Evolutionary conservation across 2,113 vertebrate genomes (phyloP).

Genomic region (Solenodon paradoxus): DNA sequence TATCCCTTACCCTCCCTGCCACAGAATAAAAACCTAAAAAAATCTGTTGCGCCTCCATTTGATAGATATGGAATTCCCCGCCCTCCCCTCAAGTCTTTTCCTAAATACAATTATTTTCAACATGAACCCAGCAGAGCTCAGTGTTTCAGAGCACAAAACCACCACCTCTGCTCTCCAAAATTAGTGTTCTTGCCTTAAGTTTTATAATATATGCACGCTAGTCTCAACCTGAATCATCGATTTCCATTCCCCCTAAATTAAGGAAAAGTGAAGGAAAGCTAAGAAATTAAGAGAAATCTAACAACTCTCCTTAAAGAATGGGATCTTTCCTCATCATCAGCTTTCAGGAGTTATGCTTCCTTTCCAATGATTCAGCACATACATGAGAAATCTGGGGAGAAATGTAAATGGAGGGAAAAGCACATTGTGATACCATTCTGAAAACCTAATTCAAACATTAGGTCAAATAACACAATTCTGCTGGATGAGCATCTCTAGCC

Average conservation of each 20-base stretch:
- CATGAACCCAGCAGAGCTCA: neutral
- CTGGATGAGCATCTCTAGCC: neutral
- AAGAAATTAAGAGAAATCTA: conserved; percentile 46
- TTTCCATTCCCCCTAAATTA: conserved; percentile 26
- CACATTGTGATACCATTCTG: conserved; percentile 39
- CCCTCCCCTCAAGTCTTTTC: neutral
- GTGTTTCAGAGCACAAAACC: neutral
- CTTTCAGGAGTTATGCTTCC: conserved; percentile 28
- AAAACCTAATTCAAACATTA: conserved; percentile 33
- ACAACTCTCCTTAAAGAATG: conserved; percentile 4
- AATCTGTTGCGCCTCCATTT: neutral
- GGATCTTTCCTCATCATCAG: conserved; percentile 27
- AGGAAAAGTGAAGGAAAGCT: conserved; percentile 29
- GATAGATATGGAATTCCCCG: neutral
- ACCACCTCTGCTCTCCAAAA: neutral
- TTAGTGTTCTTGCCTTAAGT: neutral
- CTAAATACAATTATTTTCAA: conserved; percentile 2
- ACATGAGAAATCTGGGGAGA: conserved; percentile 39
- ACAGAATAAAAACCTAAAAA: conserved; percentile 37
- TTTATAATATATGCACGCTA: neutral
- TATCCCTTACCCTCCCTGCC: neutral
- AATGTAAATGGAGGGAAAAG: conserved; percentile 61
- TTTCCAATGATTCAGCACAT: conserved; percentile 45
- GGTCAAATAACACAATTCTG: neutral
- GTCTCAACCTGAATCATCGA: neutral